Evolutionary conservation across 2,888 invertebrate genomes (phyloP), one percentile per base, ranked within the genome.

Genomic region (Esperia sulphurella): DNA sequence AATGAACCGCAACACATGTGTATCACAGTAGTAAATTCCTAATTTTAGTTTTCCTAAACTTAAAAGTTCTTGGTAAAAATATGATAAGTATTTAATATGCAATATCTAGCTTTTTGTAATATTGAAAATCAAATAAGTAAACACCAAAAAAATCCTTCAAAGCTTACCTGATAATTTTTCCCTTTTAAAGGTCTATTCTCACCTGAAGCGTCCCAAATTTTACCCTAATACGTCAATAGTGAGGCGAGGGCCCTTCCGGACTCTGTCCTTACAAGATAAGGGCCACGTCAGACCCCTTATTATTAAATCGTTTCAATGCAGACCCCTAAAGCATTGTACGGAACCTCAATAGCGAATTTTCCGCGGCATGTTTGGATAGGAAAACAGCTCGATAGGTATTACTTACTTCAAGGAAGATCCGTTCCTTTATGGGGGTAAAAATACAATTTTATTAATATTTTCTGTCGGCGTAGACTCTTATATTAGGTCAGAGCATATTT

Each of bases 331-430:
- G 33, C 14, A 38, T 37, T 44, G 38, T 44, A 37, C 44, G 28
- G 29, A 14, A 44, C 38, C 21, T 44, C 44, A 44, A 44, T 38
- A 9, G 21, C 28, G 38, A 38, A 37, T 43, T 43, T 43, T 43
- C 35, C 43, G 35, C 31, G n/a, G 31, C 44, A 29, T 44, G 29
- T 44, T 44, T 44, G 38, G 44, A 44, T 44, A 44, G 37, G 44
- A 43, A 43, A 43, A 35, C n/a, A 35, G 43, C 21, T 43, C 37
- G 44, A 44, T 44, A 38, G 44, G 37, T 44, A 44, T 37, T 44
- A 37, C 33, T 43, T 43, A 35, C 43, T 33, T 13, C 9, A 12
- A 43, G 43, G 35, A 43, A 21, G 5, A 35, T 43, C 43, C 43
- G 43, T 35, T 14, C 43, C 21, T 41, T 41, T 35, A 14, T 31